Evolutionary conservation across 2,797 vertebrate species (phyloP), one percentile per base, ranked within the genome.

Genomic region (Coranthus polyacanthus): DNA sequence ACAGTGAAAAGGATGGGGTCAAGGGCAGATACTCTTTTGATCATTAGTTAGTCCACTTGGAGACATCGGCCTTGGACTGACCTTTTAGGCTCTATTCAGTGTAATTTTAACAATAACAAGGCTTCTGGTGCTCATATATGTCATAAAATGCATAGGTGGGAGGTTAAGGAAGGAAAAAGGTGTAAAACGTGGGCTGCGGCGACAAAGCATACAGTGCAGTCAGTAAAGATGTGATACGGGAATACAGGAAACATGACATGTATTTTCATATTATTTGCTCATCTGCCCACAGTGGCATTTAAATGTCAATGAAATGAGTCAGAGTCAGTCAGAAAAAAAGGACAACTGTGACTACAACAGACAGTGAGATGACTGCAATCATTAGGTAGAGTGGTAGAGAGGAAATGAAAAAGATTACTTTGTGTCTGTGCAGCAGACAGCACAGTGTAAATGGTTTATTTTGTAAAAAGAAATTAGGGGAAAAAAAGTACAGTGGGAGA

Each of bases 201-300:
- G 46, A 49, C 12, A n/a, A 47, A 38, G 16, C 32, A 21, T 15
- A 47, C 5, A 3, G 8, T 39, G 12, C 4, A 3, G 46, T 12
- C 11, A 22, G 32, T 29, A 18, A 43, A 42, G 46, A 18, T 29
- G 5, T 5, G 36, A 43, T 45, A 29, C 3, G 2, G 37, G 21
- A 55, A 43, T 45, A 29, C 3, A 3, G 37, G 21, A 55, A 54
- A 49, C 34, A 39, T 20, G 15, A 22, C 18, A 11, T 16, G 12
- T 2, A 32, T 68, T 70, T 78, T 20, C 65, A 72, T 75, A 74
- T 55, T 13, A 66, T 64, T 69, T 76, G 49, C 34, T 70, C 56
- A 68, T 70, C 52, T 34, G 6, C 54, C 44, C 38, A 62, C 24
- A 39, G 4, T 62, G 12, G 51, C 36, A 77, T 72, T 4, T 12